Percentiles rank a stretch among this genome's conserved stretches.
phyloP scores from a whole-genome alignment of 1,140 invertebrate species.

The Trialeurodes vaporariorum region DNA sequence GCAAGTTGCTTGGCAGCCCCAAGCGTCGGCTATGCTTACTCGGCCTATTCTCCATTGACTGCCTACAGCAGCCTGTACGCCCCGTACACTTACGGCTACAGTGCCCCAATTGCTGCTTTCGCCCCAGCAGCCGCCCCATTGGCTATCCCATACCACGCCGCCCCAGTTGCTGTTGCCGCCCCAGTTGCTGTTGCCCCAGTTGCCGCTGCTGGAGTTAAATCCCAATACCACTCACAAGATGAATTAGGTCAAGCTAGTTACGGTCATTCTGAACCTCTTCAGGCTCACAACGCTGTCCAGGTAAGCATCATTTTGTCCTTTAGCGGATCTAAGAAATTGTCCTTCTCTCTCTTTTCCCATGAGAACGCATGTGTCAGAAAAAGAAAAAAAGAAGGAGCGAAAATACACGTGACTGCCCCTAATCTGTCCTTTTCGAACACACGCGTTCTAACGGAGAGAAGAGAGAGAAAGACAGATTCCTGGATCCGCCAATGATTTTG shows the following conservation, averaged over 20 bases:
- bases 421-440: too few relatives aligned
- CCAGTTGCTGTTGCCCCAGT: conserved; percentile 31
- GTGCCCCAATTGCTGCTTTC: not conserved
- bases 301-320: conserved; percentile 15
- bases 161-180: conserved; percentile 35
- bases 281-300: conserved; percentile 40
- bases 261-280: conserved; percentile 42
- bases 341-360: too few relatives aligned
- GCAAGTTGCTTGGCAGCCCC: conserved; percentile 15
- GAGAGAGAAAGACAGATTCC: too few relatives aligned
- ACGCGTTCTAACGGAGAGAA: too few relatives aligned
- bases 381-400: too few relatives aligned
- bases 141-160: conserved; percentile 27
- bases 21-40: conserved; percentile 15
- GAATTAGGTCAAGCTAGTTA: conserved; percentile 42
- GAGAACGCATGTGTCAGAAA: too few relatives aligned
- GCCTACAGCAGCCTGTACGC: not conserved
- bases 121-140: conserved; percentile 17
- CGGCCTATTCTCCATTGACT: conserved; percentile 10
- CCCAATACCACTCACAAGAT: conserved; percentile 44
- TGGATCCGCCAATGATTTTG: too few relatives aligned
- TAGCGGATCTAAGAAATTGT: too few relatives aligned
- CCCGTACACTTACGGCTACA: conserved; percentile 7
- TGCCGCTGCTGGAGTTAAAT: conserved; percentile 36
- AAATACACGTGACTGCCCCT: too few relatives aligned